phyloP scores from a whole-genome alignment of 2,113 vertebrate genomes.

The Chloropsis cyanopogon region DNA sequence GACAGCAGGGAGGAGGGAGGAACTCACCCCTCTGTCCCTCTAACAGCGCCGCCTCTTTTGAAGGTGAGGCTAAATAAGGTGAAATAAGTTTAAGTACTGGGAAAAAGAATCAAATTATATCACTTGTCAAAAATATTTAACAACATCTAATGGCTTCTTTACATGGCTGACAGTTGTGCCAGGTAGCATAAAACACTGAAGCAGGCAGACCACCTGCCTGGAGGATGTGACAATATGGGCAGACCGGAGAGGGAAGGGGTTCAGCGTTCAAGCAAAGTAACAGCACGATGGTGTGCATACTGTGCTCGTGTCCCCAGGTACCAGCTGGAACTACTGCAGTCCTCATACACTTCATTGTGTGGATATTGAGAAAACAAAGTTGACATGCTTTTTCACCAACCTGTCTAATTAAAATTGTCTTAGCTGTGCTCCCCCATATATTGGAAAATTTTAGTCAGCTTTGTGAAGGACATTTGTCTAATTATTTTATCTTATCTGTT shows the following conservation, averaged over 20 bases:
- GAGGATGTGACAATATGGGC: neutral
- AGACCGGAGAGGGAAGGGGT: neutral
- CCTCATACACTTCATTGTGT: neutral
- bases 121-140: neutral
- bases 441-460: neutral
- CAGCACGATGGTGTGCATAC: neutral
- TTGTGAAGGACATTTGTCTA: neutral
- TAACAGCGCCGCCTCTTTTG: neutral
- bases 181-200: neutral
- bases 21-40: neutral
- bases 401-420: neutral
- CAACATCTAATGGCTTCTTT: neutral
- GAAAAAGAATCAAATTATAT: neutral
- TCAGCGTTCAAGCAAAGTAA: neutral
- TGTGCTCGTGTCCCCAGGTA: neutral
- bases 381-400: constrained; percentile 25
- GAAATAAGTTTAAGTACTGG: neutral
- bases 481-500: neutral
- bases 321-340: neutral
- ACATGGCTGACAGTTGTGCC: neutral
- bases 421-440: neutral
- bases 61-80: neutral
- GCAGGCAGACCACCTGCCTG: neutral
- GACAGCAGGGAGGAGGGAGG: neutral
- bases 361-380: neutral